Evolutionary conservation across 1,140 invertebrate genomes (phyloP).

Genomic region (Zophobas atratus): DNA sequence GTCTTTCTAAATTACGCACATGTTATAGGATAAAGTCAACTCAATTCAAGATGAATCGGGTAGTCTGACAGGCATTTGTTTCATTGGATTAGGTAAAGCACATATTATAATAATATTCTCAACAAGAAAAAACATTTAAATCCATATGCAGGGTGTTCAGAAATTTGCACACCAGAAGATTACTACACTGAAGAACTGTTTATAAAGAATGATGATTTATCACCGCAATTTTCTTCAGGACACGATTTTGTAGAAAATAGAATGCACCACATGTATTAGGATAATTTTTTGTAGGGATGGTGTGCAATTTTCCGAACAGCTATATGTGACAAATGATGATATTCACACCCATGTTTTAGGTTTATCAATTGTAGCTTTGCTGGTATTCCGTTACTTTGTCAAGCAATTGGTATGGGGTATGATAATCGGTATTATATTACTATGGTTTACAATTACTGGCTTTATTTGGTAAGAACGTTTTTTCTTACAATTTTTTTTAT

Average conservation of each 20-base stretch:
- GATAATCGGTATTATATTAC: neutral
- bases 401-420: conserved; percentile 10
- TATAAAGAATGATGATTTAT: too few relatives aligned
- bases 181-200: too few relatives aligned
- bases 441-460: neutral
- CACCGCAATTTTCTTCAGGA: too few relatives aligned
- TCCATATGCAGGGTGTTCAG: neutral
- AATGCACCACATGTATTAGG: too few relatives aligned
- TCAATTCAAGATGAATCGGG: neutral
- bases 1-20: too few relatives aligned
- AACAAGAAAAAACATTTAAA: too few relatives aligned
- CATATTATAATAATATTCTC: neutral
- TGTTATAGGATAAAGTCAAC: neutral
- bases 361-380: neutral
- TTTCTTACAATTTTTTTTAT: neutral
- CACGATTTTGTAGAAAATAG: too few relatives aligned
- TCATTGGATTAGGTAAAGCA: conserved; percentile 4
- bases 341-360: neutral
- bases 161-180: too few relatives aligned
- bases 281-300: too few relatives aligned
- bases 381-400: conserved; percentile 36
- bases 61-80: neutral
- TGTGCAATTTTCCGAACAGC: too few relatives aligned
- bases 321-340: neutral
- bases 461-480: conserved; percentile 19